Conservation (phyloP, 2,113 vertebrate genomes). For the Mesocricetus auratus region DNA sequence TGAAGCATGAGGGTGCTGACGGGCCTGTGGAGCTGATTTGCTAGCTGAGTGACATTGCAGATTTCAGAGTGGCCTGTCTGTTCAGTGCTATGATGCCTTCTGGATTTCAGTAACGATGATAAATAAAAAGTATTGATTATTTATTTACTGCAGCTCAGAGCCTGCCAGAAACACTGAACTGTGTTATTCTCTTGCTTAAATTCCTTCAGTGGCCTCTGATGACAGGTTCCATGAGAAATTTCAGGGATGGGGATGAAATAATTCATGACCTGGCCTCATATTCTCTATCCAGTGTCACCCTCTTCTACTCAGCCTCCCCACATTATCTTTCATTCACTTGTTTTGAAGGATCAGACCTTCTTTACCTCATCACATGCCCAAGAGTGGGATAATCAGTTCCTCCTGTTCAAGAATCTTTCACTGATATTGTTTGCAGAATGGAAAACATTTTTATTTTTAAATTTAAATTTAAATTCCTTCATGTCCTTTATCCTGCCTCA, state of each 20-base stretch:
- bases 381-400: background rate
- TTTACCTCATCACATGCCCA: background rate
- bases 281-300: background rate
- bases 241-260: accelerated
- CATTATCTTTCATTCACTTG: background rate
- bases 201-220: background rate
- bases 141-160: background rate
- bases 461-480: too few species aligned
- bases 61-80: background rate
- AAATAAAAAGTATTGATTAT: background rate
- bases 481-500: background rate
- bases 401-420: background rate
- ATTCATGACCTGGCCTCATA: background rate
- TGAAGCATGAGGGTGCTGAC: background rate
- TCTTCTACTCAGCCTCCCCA: background rate
- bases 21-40: background rate
- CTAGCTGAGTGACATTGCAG: background rate
- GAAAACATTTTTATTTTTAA: too few species aligned
- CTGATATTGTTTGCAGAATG: background rate
- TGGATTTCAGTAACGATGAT: background rate
- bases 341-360: background rate
- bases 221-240: background rate
- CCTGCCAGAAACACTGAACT: background rate
- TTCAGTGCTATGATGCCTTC: background rate
- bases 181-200: background rate